These are phyloP conservation scores for Amaurobius ferox DNA, from an alignment of 2,888 invertebrate species.

Conservation along the genomic window DNA sequence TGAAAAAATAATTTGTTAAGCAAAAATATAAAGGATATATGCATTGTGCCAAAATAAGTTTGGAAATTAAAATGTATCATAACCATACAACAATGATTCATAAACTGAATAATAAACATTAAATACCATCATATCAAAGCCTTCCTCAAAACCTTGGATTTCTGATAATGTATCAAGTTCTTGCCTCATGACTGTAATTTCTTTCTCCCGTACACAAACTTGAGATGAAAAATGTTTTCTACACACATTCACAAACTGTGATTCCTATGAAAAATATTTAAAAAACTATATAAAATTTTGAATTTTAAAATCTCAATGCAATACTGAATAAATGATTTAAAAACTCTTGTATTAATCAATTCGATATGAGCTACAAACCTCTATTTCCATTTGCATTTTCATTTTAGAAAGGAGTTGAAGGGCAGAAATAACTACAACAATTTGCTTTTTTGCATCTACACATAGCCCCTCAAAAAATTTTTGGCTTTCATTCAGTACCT, in stretches of 20 bases:
- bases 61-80: too few species aligned
- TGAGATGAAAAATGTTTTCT: slow-evolving; percentile 11
- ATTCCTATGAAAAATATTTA: slow-evolving; percentile 31
- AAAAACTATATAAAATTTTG: too few species aligned
- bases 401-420: slow-evolving; percentile 13
- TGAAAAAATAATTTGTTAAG: too few species aligned
- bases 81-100: too few species aligned
- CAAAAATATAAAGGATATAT: too few species aligned
- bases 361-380: slow-evolving; percentile 9
- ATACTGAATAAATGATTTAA: not conserved
- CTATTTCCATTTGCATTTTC: slow-evolving; percentile 39
- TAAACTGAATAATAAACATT: too few species aligned
- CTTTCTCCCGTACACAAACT: slow-evolving; percentile 17
- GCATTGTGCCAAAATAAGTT: too few species aligned
- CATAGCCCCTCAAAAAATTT: not conserved
- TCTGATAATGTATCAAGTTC: not conserved
- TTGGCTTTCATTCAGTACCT: not conserved
- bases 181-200: slow-evolving; percentile 27
- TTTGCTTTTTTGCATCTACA: not conserved
- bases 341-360: too few species aligned
- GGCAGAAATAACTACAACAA: not conserved
- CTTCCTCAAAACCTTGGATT: not conserved
- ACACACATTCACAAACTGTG: slow-evolving; percentile 18
- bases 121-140: not conserved
- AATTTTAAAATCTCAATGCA: not conserved